Evolutionary conservation across 2,113 vertebrate genomes (phyloP), one percentile per base, ranked within the genome.

Genomic region (Bombycilla garrulus): DNA sequence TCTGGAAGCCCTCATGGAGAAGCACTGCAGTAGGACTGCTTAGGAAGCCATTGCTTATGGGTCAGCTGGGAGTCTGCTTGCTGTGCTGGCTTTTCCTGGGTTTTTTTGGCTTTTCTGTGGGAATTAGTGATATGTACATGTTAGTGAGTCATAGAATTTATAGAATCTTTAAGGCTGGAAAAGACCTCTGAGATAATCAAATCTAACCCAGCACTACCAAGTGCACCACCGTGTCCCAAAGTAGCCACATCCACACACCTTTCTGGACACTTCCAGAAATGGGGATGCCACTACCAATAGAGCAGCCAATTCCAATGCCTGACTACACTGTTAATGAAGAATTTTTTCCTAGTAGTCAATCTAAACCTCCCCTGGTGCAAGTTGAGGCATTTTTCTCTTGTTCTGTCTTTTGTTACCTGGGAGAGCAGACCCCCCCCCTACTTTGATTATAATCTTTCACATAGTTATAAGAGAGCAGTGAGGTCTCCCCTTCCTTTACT

Each of bases 21-120:
- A 57, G 62, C 22, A 10, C 5, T 36, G 42, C 61, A 79, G 57
- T 4, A 76, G 53, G 18, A 29, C 12, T 29, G 25, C 11, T 29
- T 6, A n/a, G 66, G 54, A 70, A 50, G 79, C 40, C 45, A 53
- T 9, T 0, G 0, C 28, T 74, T 79, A 19, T 0, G 13, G 57
- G 40, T 67, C 78, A 90, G 24, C 82, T 47, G 47, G 40, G 51
- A 94, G 26, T 26, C 51, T 38, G 56, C 42, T 22, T 53, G 22
- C 64, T 8, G 1, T 3, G 1, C 19, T 60, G 57, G 24, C 33
- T 81, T 80, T 35, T 73, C n/a, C 50, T 40, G 20, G 18, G 10
- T 5, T 42, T 33, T 70, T 67, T 38, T 40, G 8, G 21, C 23
- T 84, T 90, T 84, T 58, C 61, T 42, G 20, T 28, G 33, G 40